Evolutionary conservation across 2,113 vertebrate species (phyloP), one percentile per base, ranked within the genome.

Genomic region (Dasyprocta punctata): DNA sequence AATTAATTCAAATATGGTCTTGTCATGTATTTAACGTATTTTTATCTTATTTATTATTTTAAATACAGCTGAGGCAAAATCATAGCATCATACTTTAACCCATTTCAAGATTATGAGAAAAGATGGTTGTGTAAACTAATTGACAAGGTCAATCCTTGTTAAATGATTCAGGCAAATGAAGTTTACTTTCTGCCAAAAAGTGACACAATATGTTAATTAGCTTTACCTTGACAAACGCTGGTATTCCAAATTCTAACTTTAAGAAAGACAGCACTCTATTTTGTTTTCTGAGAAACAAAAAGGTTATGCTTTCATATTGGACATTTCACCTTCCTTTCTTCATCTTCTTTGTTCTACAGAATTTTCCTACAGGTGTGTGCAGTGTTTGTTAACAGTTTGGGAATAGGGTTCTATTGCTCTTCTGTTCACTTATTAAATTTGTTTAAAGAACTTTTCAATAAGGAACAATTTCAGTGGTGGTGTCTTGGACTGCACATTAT

Each of bases 91-190:
- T 81, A 33, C 65, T 87, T 95, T 58, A 89, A 71, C 13, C 60
- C 44, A 81, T 92, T 86, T 47, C 44, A 61, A 22, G 22, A 52
- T 92, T 80, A 56, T 78, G 38, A 26, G 30, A 93, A 95, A 93
- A 78, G 33, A 78, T 75, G 56, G 52, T 22, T 71, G 60, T 73
- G 24, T 60, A 90, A 69, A 12, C 6, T 89, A 92, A 95, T 44
- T 75, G 49, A 24, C 54, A 87, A 69, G 90, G 52, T 77, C 36
- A 77, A 33, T 89, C 30, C 56, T 85, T 96, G 19, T 92, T 56
- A 96, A 78, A 56, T 0, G 33, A 54, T 73, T 90, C 52, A 83
- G 41, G 44, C 26, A 85, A 54, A 73, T 67, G 47, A 60, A 17
- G 38, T 78, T 78, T 63, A 89, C 47, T 92, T 69, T 61, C 30